Base-by-base conservation (phyloP, 2,113 vertebrate species). In the Cyprinus carpio region DNA sequence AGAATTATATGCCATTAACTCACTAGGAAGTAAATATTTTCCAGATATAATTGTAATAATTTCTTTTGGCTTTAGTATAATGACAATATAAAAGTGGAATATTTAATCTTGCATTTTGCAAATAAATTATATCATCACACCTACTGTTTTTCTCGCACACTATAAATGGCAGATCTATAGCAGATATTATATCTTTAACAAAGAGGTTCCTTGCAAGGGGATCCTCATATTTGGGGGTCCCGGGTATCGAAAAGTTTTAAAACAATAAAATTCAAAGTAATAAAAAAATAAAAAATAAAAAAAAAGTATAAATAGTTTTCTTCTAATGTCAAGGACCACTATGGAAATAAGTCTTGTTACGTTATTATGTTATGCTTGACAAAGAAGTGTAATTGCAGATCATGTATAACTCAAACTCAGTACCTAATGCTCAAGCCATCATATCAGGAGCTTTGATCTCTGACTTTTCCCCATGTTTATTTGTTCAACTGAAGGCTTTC, bases 401-500 rank as follows among this genome's bases (percentile, higher is more conserved):
- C 34, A 37, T 4, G 40, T 43, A 43, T 43, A 43, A 43, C 2
- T 43, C 40, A 43, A 10, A 43, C 9, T 43, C 43, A 46, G 8
- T 71, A 71, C 34, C 67, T 71, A 18, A 23, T 71, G 20, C 34
- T 71, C 34, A 31, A 6, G 29, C 20, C 16, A 23, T 31, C 18
- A 77, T 56, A 74, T 72, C 40, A n/a, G 10, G 10, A 58, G 62
- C 31, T 46, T 46, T 83, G 54, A 83, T 75, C 54, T 72, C 49
- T 82, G 49, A 37, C 7, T 23, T 74, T 74, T 72, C 54, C 10
- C 20, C 67, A 25, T 79, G 74, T 83, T 83, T 85, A 67, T 83
- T 83, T 88, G 51, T 85, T 43, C 46, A 81, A 75, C 82, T 31
- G 62, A 46, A 37, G 10, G 65, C 67, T 79, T 54, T 82, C 58